These are phyloP conservation scores for Entosphenus tridentatus DNA, from an alignment of 2,113 vertebrate genomes.

Conservation along the genomic window DNA sequence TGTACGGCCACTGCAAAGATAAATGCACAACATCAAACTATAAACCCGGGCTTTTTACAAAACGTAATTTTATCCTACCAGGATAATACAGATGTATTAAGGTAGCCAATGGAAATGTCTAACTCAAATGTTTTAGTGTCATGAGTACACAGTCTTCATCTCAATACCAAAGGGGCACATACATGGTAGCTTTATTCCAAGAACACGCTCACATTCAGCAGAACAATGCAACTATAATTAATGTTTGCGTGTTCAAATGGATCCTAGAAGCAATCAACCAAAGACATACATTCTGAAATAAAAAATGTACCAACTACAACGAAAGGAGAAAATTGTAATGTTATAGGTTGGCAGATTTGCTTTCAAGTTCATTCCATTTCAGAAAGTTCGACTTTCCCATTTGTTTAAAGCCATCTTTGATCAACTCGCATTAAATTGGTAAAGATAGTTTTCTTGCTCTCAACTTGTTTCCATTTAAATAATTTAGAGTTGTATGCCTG, in stretches of 20 bases:
- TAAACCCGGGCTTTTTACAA: constrained; percentile 7
- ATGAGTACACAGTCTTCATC: neutral
- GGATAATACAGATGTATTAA: neutral
- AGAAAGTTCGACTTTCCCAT: neutral
- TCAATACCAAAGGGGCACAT: neutral
- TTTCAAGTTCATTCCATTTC: neutral
- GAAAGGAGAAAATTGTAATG: neutral
- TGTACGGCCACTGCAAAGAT: constrained; percentile 72
- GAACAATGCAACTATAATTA: neutral
- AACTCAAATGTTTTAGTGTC: neutral
- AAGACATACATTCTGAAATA: neutral
- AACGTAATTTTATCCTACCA: constrained; percentile 11
- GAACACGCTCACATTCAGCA: neutral
- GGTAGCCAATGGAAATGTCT: neutral
- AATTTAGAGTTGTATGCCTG: neutral
- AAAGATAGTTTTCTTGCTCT: neutral
- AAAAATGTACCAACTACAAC: neutral
- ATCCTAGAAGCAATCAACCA: neutral
- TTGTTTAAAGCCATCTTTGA: neutral
- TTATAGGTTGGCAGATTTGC: neutral
- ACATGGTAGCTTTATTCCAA: neutral
- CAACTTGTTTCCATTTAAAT: neutral
- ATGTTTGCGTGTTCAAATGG: neutral
- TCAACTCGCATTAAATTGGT: neutral
- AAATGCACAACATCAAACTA: neutral